Percentiles rank a stretch among this genome's conserved stretches.
phyloP scores from a whole-genome alignment of 2,888 invertebrate genomes.

The Dicyrtomina minuta region DNA sequence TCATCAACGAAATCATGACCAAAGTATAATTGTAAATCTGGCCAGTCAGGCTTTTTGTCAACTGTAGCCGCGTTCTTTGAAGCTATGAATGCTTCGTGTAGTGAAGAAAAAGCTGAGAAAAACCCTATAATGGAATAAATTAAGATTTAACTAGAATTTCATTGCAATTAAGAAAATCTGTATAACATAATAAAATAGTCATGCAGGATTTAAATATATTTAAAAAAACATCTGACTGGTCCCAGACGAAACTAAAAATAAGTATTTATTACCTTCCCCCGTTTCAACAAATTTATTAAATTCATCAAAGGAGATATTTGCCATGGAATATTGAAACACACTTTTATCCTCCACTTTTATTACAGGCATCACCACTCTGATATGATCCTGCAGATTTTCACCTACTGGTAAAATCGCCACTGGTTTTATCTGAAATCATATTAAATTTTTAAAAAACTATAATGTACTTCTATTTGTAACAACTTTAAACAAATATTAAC shows the following conservation, averaged over 20 bases:
- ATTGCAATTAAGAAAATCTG: too few relatives aligned
- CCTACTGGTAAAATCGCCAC: constrained; percentile 14
- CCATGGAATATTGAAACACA: neutral
- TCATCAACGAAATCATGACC: neutral
- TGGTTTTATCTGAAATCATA: neutral
- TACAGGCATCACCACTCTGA: neutral
- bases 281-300: neutral
- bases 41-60: constrained; percentile 9
- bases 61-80: neutral
- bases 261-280: constrained; percentile 19
- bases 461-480: too few relatives aligned
- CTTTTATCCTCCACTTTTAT: constrained; percentile 3
- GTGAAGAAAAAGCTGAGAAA: neutral
- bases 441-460: too few relatives aligned
- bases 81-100: constrained; percentile 26
- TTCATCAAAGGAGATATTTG: neutral
- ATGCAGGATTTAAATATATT: too few relatives aligned
- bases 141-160: too few relatives aligned
- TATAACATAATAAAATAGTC: too few relatives aligned
- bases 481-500: too few relatives aligned
- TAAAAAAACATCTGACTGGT: too few relatives aligned
- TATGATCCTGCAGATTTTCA: constrained; percentile 6
- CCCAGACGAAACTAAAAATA: too few relatives aligned
- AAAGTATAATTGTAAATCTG: constrained; percentile 16
- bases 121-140: neutral